Evolutionary conservation across 2,888 invertebrate species (phyloP).

Genomic region (Chouioia cunea): DNA sequence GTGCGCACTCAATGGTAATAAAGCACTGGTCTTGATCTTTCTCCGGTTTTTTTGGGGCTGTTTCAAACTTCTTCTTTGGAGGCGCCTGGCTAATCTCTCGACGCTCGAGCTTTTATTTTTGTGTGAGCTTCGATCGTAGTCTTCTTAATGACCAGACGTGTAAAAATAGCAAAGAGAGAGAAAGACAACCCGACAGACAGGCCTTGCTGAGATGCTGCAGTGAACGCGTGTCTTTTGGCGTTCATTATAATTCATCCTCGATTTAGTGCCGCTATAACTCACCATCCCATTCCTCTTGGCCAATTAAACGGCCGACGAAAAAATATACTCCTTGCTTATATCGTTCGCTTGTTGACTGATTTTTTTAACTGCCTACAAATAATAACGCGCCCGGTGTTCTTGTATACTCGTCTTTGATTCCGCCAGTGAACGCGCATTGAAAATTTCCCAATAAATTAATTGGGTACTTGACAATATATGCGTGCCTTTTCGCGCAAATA

Average conservation of each 20-base stretch:
- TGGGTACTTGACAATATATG: no score
- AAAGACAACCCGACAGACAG: neutral
- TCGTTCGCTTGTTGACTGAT: slow-evolving; percentile 28
- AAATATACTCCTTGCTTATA: slow-evolving; percentile 8
- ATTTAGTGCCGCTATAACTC: slow-evolving; percentile 47
- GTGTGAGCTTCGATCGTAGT: slow-evolving; percentile 33
- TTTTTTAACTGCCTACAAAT: slow-evolving; percentile 36
- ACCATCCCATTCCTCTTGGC: slow-evolving; percentile 47
- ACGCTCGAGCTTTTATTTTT: slow-evolving; percentile 40
- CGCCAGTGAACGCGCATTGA: no score
- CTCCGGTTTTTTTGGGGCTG: slow-evolving; percentile 1
- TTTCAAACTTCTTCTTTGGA: neutral
- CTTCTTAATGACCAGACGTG: slow-evolving; percentile 42
- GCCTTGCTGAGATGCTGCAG: neutral
- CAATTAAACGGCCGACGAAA: slow-evolving; percentile 43
- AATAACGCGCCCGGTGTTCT: neutral
- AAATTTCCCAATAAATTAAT: no score
- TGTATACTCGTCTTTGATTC: no score
- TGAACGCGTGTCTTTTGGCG: slow-evolving; percentile 20
- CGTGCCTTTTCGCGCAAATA: neutral
- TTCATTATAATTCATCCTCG: slow-evolving; percentile 48
- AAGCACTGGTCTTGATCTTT: slow-evolving; percentile 35
- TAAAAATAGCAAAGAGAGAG: slow-evolving; percentile 38
- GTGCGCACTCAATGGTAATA: slow-evolving; percentile 38
- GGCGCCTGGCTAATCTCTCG: slow-evolving; percentile 45